Evolutionary conservation across 1,140 invertebrate species (phyloP).

Genomic region (Trachymyrmex cornetzi): DNA sequence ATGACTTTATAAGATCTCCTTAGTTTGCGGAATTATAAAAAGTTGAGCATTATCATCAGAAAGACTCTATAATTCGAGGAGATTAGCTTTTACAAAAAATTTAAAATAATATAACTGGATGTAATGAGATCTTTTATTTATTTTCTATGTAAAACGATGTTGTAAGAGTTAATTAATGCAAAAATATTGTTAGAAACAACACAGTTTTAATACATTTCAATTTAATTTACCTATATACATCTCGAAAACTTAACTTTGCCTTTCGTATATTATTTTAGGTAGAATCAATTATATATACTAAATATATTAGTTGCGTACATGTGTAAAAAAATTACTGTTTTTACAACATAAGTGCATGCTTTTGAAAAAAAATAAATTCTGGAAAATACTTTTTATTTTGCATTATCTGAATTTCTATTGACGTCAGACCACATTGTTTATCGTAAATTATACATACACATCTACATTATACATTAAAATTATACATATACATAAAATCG

Average conservation of each 20-base stretch:
- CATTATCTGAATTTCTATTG: background rate
- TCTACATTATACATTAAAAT: too few relatives aligned
- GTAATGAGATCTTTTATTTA: background rate
- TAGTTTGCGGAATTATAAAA: background rate
- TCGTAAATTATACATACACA: background rate
- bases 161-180: background rate
- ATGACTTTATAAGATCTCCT: background rate
- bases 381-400: background rate
- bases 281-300: background rate
- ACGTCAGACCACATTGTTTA: background rate
- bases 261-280: background rate
- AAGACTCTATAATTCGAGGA: background rate
- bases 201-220: background rate
- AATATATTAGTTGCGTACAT: background rate
- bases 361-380: background rate
- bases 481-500: too few relatives aligned
- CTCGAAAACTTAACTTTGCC: background rate
- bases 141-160: background rate
- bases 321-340: background rate
- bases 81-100: background rate
- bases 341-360: background rate
- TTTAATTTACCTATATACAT: background rate
- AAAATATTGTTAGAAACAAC: background rate
- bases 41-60: background rate
- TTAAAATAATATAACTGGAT: background rate